These are phyloP conservation scores for Struthio camelus DNA, from an alignment of 2,113 vertebrate species.

Conservation along the genomic window DNA sequence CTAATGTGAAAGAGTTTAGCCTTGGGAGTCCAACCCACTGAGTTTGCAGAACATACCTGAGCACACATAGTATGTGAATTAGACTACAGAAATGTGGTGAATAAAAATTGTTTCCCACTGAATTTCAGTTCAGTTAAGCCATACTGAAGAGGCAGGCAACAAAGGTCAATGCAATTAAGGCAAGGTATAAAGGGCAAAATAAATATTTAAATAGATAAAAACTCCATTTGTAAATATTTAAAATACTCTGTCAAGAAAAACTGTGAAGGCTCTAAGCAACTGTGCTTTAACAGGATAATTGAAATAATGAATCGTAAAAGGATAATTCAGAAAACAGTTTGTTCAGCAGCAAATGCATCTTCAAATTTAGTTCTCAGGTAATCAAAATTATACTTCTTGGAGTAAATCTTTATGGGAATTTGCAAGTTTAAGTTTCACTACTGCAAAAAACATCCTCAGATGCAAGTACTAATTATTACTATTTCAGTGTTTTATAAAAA, in stretches of 20 bases:
- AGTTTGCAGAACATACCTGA: background rate
- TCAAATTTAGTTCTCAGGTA: background rate
- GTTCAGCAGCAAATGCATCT: background rate
- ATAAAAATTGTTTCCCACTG: background rate
- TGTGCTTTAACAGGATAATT: background rate
- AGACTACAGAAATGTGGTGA: background rate
- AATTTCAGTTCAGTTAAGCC: background rate
- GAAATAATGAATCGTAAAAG: background rate
- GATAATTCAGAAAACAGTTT: background rate
- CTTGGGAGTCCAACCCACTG: background rate
- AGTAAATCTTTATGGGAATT: background rate
- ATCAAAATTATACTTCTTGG: background rate
- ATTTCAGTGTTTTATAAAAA: background rate
- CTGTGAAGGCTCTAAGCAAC: background rate
- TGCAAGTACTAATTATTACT: background rate
- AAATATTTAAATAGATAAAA: background rate
- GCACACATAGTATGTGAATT: background rate
- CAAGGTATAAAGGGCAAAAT: background rate
- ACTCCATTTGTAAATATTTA: slow-evolving; percentile 1
- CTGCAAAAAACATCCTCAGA: background rate
- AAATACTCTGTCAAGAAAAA: background rate
- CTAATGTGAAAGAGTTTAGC: background rate
- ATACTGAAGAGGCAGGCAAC: background rate
- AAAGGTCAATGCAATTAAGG: slow-evolving; percentile 27
- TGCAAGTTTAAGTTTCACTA: background rate